Percentiles rank a stretch among this genome's conserved stretches.
Conservation (phyloP, 2,797 vertebrate genomes). For the Tarsius wallacei region DNA sequence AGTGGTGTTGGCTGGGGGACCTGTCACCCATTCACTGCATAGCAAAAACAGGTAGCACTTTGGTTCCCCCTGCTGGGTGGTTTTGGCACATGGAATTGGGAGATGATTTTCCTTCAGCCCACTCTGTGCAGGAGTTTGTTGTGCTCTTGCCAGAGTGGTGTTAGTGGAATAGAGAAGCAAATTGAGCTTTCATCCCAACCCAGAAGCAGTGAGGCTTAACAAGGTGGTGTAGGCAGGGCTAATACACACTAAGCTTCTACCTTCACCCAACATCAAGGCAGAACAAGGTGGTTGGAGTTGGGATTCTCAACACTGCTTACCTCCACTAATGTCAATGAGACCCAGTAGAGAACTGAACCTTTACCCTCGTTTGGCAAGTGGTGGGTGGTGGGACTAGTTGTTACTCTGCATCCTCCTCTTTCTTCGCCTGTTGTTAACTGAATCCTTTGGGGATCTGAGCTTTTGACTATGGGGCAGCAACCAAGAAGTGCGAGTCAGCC, state of each 20-base stretch:
- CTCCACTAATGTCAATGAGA: background rate
- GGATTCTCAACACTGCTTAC: background rate
- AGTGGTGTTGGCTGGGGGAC: background rate
- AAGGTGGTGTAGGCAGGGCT: background rate
- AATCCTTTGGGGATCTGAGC: constrained; percentile 20
- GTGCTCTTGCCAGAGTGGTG: background rate
- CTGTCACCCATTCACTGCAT: background rate
- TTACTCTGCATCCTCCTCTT: background rate
- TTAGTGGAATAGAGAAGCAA: background rate
- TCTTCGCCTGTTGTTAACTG: background rate
- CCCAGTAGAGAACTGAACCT: background rate
- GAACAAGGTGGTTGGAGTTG: constrained; percentile 18
- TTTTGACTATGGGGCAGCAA: constrained; percentile 40
- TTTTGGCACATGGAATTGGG: background rate
- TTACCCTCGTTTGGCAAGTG: background rate
- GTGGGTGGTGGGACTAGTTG: background rate
- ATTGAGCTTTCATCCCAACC: background rate
- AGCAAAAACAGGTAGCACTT: constrained; percentile 62
- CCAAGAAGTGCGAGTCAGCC: constrained; percentile 35
- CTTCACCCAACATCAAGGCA: constrained; percentile 22
- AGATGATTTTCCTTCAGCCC: background rate
- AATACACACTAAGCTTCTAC: background rate
- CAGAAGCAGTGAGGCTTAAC: constrained; percentile 10
- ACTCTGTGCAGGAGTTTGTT: background rate
- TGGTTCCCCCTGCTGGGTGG: constrained; percentile 68